phyloP scores from a whole-genome alignment of 2,888 invertebrate genomes.

The Gastracanthus pulcherrimus region DNA sequence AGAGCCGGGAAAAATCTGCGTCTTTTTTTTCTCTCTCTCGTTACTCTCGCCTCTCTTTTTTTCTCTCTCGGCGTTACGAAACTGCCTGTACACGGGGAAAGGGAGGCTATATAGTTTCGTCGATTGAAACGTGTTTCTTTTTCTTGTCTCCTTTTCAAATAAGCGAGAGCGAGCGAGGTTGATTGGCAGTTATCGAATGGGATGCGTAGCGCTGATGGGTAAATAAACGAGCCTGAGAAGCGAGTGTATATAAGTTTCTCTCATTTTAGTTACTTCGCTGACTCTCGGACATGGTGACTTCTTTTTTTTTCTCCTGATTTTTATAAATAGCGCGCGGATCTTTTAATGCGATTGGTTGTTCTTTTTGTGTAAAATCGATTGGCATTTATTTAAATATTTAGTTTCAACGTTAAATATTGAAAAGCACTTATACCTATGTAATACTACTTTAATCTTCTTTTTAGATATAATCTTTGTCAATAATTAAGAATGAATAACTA shows the following conservation, averaged over 20 bases:
- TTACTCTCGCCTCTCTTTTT: neutral
- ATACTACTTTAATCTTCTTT: no score
- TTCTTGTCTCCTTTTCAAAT: conserved; percentile 36
- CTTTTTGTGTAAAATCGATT: no score
- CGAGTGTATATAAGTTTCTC: neutral
- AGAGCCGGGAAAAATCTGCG: neutral
- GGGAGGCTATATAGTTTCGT: neutral
- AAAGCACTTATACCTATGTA: no score
- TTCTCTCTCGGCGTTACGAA: no score
- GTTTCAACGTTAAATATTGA: no score
- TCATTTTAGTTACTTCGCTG: neutral
- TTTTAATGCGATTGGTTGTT: no score
- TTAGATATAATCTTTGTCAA: no score
- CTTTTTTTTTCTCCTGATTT: neutral
- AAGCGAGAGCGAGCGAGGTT: conserved; percentile 19
- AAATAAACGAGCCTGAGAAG: conserved; percentile 4
- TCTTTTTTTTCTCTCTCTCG: neutral
- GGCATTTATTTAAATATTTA: no score
- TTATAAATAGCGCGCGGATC: neutral
- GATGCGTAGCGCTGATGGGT: neutral
- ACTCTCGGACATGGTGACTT: neutral
- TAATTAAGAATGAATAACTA: no score
- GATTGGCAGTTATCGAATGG: conserved; percentile 44
- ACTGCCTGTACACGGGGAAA: no score
- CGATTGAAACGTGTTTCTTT: conserved; percentile 42